phyloP scores from a whole-genome alignment of 2,797 vertebrate genomes.

The Limnodromus scolopaceus region DNA sequence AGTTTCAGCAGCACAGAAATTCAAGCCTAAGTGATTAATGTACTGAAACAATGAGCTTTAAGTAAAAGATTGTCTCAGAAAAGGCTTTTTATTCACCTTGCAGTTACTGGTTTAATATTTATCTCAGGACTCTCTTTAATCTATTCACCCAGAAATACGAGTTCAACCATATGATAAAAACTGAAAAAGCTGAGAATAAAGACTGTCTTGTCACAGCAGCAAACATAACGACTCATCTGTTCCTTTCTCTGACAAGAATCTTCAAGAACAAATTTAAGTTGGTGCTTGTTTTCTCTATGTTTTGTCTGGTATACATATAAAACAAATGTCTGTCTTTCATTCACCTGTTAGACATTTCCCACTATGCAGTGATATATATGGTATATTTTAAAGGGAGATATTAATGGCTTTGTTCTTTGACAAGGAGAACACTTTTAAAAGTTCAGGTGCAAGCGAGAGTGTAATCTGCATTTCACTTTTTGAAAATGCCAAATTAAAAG shows the following conservation, averaged over 20 bases:
- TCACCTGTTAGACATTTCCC: neutral
- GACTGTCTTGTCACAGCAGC: neutral
- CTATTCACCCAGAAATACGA: neutral
- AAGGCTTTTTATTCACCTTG: neutral
- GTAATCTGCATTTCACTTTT: neutral
- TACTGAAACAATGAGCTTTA: neutral
- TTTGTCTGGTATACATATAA: neutral
- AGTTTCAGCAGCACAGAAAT: neutral
- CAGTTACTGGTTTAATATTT: slow-evolving; percentile 17
- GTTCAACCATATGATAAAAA: neutral
- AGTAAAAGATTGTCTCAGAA: neutral
- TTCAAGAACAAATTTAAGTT: neutral
- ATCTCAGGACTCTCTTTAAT: neutral
- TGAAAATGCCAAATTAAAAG: neutral
- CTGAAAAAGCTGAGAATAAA: neutral
- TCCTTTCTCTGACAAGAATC: neutral
- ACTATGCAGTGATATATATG: neutral
- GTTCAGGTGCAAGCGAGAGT: neutral
- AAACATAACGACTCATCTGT: neutral
- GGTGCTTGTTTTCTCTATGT: neutral
- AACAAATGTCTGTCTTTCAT: neutral
- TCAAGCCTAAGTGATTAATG: neutral
- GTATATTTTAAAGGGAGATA: neutral
- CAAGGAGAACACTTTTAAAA: neutral
- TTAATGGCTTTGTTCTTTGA: accelerated